Evolutionary conservation across 2,113 vertebrate genomes (phyloP), one percentile per base, ranked within the genome.

Genomic region (Oncorhynchus gorbuscha): DNA sequence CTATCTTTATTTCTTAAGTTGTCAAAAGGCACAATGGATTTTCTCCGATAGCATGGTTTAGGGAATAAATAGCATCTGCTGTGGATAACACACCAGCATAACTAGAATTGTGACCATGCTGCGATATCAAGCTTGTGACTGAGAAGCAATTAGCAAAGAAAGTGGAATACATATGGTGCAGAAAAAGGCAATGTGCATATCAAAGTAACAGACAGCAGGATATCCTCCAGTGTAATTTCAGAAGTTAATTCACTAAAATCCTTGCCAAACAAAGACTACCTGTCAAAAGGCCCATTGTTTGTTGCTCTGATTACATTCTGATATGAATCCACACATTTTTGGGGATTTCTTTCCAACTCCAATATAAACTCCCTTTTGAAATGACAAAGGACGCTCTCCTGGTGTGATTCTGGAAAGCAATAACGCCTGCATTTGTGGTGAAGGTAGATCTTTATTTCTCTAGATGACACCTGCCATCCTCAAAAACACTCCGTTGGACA

Each of bases 361-460:
- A 62, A 62, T 22, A 62, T 55, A 55, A 55, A 16, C 13, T 55
- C 11, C 3, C 28, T 5, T 85, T 71, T 76, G 67, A 74, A 55
- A 73, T 59, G 24, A 66, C 78, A 78, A 45, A 45, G 69, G 83
- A 76, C 24, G 24, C 64, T n/a, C 39, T 76, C 48, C 72, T 49
- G 39, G 70, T 72, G 74, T 76, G 73, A 75, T 76, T 80, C 80
- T 83, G 70, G 45, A 83, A 85, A 81, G 72, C 76, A 87, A 87
- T 86, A 83, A 77, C 59, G 24, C 80, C 32, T 68, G 12, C 85
- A 74, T 85, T 83, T 81, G 49, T 74, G 20, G 51, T 72, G 55
- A 58, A 77, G 22, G 39, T 69, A 16, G 6, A 55, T 69, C 70
- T 77, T 22, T 69, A 51, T 73, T 75, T 75, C 69, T 83, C 58